Percentiles rank a stretch among this genome's conserved stretches.
Conservation (phyloP, 2,113 vertebrate species). For the Cygnus atratus region DNA sequence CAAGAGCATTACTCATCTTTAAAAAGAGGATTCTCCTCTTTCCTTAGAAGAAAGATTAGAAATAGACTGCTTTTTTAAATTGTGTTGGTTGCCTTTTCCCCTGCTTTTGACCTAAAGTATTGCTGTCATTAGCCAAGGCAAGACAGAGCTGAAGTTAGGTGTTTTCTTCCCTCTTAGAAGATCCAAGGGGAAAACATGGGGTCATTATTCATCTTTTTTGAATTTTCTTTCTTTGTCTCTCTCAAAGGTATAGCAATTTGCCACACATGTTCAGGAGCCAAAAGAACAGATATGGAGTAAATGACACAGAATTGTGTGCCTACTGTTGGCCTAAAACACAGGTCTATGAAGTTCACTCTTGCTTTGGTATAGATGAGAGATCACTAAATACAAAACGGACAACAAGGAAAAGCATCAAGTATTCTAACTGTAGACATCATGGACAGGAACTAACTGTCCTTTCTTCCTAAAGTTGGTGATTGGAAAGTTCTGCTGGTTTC, state of each 20-base stretch:
- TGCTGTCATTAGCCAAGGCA: background rate
- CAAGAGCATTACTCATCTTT: background rate
- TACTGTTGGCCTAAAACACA: background rate
- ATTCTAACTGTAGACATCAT: background rate
- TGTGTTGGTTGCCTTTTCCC: background rate
- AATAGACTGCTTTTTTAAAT: background rate
- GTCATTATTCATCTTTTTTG: background rate
- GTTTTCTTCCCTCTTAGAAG: background rate
- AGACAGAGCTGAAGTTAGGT: background rate
- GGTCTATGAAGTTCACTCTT: background rate
- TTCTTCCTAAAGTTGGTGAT: background rate
- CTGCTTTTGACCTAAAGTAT: background rate
- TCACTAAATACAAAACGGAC: accelerated
- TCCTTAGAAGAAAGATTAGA: background rate
- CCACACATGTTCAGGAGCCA: background rate
- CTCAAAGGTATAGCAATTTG: background rate
- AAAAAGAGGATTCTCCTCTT: background rate
- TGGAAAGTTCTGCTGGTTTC: background rate
- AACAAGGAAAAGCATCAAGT: background rate
- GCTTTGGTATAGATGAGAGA: background rate
- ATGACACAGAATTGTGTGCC: accelerated
- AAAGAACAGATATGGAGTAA: background rate
- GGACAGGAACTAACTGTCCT: background rate
- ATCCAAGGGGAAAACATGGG: background rate
- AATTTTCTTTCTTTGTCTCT: background rate